Percentiles rank a stretch among this genome's conserved stretches.
Evolutionary conservation across 2,888 invertebrate species (phyloP).

Genomic region (Podabrus alpinus): DNA sequence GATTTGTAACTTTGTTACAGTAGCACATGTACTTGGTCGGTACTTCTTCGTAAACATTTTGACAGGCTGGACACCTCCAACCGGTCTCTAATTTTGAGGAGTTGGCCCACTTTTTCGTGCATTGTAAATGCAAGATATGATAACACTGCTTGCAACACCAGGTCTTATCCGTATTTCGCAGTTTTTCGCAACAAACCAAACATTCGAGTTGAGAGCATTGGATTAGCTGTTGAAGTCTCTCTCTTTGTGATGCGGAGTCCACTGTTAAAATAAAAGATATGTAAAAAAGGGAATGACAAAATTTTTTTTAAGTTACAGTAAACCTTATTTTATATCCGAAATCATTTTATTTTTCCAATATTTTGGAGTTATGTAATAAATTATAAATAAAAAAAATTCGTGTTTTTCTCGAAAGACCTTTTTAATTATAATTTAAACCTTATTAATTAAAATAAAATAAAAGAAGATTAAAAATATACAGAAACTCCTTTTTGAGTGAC

Average conservation of each 20-base stretch:
- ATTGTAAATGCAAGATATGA: slow-evolving; percentile 89
- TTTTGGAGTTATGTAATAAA: too few species aligned
- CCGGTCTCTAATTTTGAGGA: slow-evolving; percentile 76
- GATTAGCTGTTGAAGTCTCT: slow-evolving; percentile 82
- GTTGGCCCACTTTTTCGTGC: slow-evolving; percentile 89
- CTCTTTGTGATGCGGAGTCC: slow-evolving; percentile 75
- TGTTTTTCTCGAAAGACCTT: too few species aligned
- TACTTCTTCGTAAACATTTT: slow-evolving; percentile 73
- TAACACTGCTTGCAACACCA: slow-evolving; percentile 94
- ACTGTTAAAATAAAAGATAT: slow-evolving; percentile 42
- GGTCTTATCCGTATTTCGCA: slow-evolving; percentile 77
- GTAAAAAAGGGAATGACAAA: too few species aligned
- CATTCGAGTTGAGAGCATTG: slow-evolving; percentile 85
- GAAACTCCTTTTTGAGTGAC: too few species aligned
- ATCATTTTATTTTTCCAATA: too few species aligned
- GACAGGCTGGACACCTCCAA: slow-evolving; percentile 97
- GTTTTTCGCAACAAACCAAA: slow-evolving; percentile 89
- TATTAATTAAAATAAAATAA: too few species aligned
- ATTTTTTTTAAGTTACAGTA: too few species aligned
- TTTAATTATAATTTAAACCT: too few species aligned
- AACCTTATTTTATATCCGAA: too few species aligned
- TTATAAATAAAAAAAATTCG: too few species aligned
- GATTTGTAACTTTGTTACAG: slow-evolving; percentile 80
- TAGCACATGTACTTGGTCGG: slow-evolving; percentile 88
- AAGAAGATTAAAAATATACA: too few species aligned